Evolutionary conservation across 2,797 vertebrate species (phyloP), one percentile per base, ranked within the genome.

Genomic region (Tragelaphus eurycerus): DNA sequence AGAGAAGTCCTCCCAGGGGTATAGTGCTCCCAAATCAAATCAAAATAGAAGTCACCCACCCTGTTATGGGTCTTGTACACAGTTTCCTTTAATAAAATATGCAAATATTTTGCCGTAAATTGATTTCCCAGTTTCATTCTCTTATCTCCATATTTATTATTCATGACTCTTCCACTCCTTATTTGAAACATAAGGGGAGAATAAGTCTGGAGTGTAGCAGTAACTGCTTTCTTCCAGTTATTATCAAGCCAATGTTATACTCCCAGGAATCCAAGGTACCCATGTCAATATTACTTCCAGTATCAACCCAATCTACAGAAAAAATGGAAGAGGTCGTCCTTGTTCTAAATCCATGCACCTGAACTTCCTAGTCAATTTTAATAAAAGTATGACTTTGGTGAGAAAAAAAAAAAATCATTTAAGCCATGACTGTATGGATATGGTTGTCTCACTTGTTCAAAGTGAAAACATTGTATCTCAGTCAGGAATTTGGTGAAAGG

Each of bases 41-140:
- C 98, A 98, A 99, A 99, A 98, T 98, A 99, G 98, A 99, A 99
- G 98, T 98, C 98, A 98, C 98, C 98, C 97, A 89, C 98, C 97
- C 98, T 97, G 98, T 98, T 98, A 98, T 91, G 98, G 98, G 98
- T 98, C 98, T 99, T 98, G 98, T 98, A 98, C 98, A 98, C 98
- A 98, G 98, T 98, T 98, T 98, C 98, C 99, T 99, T 99, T 99
- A 99, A 99, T 99, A 99, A 99, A 99, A 99, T 99, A 99, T 99
- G 99, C 99, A 99, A 99, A 99, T 99, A 99, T 99, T 99, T 99
- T 98, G 98, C 98, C 98, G 98, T 98, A 99, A 99, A 99, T 99
- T 99, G 99, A 99, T 99, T 99, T 99, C 98, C 98, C 98, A 98
- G 98, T 98, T 99, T 99, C 98, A 98, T 98, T 98, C 98, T 99